Evolutionary conservation across 2,888 invertebrate genomes (phyloP).

Genomic region (Caenorhabditis plicata): DNA sequence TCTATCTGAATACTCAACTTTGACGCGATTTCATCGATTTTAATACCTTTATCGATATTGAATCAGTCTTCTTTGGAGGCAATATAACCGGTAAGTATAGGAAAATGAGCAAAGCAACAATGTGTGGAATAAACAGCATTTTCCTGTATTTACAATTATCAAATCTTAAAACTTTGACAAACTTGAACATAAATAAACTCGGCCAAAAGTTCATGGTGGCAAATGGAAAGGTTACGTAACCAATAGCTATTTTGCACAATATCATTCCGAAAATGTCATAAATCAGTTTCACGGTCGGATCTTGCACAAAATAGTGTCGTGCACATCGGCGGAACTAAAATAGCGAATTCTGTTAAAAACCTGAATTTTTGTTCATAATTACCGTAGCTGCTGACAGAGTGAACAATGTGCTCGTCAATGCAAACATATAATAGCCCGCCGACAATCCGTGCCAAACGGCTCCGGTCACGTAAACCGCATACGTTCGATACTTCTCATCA

Average conservation of each 20-base stretch:
- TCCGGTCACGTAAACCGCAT: slow-evolving; percentile 24
- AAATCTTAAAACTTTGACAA: too few species aligned
- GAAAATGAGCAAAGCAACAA: slow-evolving; percentile 66
- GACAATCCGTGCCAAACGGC: slow-evolving; percentile 33
- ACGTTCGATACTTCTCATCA: slow-evolving; percentile 18
- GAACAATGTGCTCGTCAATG: slow-evolving; percentile 23
- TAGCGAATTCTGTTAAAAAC: too few species aligned
- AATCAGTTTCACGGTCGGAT: slow-evolving; percentile 73
- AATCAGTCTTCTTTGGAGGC: too few species aligned
- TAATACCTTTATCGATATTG: too few species aligned
- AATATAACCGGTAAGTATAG: slow-evolving; percentile 64
- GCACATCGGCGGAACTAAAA: slow-evolving; percentile 80
- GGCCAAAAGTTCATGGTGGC: slow-evolving; percentile 82
- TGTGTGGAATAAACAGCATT: slow-evolving; percentile 68
- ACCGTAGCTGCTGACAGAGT: slow-evolving; percentile 30
- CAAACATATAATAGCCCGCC: slow-evolving; percentile 27
- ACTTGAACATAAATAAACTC: slow-evolving; percentile 79
- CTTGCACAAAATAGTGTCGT: slow-evolving; percentile 76
- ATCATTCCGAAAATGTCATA: slow-evolving; percentile 83
- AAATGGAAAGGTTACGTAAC: slow-evolving; percentile 87
- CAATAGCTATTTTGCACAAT: slow-evolving; percentile 78
- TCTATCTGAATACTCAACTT: too few species aligned
- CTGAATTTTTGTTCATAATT: too few species aligned
- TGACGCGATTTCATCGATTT: too few species aligned
- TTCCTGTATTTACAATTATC: slow-evolving; percentile 66